Conservation (phyloP, 2,888 invertebrate genomes). For the Ptychoptera albimana region DNA sequence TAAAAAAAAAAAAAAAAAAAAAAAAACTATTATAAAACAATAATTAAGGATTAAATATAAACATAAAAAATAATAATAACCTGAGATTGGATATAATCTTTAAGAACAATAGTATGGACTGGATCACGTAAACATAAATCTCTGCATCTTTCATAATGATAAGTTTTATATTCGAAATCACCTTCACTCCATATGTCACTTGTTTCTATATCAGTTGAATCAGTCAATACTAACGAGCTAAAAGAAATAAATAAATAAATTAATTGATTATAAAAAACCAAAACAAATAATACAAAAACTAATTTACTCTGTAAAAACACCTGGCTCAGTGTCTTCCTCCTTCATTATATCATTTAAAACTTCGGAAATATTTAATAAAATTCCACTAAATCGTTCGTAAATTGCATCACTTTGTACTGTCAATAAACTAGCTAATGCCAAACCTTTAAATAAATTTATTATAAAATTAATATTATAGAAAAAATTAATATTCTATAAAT, state of each 20-base stretch:
- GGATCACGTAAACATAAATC: constrained; percentile 57
- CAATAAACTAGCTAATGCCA: constrained; percentile 51
- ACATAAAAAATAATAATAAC: constrained; percentile 26
- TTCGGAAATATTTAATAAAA: constrained; percentile 58
- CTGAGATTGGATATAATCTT: constrained; percentile 54
- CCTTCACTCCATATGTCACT: constrained; percentile 24
- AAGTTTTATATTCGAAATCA: constrained; percentile 42
- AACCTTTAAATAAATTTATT: constrained; percentile 14
- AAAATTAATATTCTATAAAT: constrained; percentile 11
- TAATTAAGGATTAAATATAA: constrained; percentile 2
- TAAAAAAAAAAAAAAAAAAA: constrained; percentile 9
- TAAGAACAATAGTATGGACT: constrained; percentile 60
- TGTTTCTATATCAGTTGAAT: constrained; percentile 26
- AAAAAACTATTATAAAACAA: constrained; percentile 5
- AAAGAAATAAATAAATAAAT: constrained; percentile 10
- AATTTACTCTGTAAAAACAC: constrained; percentile 40
- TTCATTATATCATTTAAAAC: constrained; percentile 66
- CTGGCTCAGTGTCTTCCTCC: constrained; percentile 42
- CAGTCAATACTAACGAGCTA: constrained; percentile 31
- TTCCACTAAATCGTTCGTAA: constrained; percentile 52
- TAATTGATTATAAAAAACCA: no score
- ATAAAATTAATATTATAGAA: constrained; percentile 3
- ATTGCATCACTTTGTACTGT: constrained; percentile 52
- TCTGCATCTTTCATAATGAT: constrained; percentile 54
- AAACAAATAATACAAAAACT: not conserved